Conservation (phyloP, 2,113 vertebrate genomes). For the Elaphurus davidianus region DNA sequence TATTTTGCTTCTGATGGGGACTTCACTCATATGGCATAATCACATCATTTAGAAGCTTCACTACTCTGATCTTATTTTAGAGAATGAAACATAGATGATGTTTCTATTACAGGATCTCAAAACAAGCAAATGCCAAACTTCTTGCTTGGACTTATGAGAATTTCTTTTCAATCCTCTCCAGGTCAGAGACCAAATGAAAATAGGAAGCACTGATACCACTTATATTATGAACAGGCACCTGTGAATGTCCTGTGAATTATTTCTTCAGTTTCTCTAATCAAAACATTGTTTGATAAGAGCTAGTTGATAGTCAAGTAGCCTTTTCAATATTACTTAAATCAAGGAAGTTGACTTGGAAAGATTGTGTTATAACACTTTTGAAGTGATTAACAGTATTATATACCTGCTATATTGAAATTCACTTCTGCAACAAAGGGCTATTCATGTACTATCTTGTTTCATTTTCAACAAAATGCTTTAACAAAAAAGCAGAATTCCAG, state of each 20-base stretch:
- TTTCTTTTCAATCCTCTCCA: background rate
- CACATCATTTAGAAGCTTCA: background rate
- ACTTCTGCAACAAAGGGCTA: constrained; percentile 51
- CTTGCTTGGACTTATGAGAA: background rate
- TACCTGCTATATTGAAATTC: constrained; percentile 42
- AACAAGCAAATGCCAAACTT: background rate
- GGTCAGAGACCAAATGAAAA: constrained; percentile 29
- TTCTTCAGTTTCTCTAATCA: constrained; percentile 51
- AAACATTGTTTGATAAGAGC: constrained; percentile 52
- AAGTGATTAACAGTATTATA: constrained; percentile 52
- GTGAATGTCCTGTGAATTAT: constrained; percentile 32
- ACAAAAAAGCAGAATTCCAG: background rate
- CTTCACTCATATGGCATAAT: background rate
- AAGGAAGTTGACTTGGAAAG: constrained; percentile 54
- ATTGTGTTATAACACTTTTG: background rate
- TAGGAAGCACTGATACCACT: background rate
- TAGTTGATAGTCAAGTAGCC: constrained; percentile 58
- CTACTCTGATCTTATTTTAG: background rate
- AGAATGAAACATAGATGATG: background rate
- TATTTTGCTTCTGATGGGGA: background rate
- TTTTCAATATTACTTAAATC: constrained; percentile 61
- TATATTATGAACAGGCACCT: constrained; percentile 14
- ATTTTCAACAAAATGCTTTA: constrained; percentile 36
- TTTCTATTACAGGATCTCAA: background rate
- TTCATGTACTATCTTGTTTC: constrained; percentile 35